Base-by-base conservation (phyloP, 2,113 vertebrate genomes). In the Phalacrocorax carbo region DNA sequence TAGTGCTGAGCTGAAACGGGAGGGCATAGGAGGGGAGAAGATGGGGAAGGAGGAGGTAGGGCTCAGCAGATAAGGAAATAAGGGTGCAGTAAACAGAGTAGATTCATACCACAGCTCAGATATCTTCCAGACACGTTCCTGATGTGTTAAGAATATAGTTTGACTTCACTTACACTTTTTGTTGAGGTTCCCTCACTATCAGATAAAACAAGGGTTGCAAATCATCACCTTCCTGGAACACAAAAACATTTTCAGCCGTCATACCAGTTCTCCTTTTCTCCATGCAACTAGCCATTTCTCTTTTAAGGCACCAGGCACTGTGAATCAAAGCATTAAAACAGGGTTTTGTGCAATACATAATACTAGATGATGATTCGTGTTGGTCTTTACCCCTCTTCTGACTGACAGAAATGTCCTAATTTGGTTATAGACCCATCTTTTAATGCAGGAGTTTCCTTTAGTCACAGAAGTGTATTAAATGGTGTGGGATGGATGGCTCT, bases 131-230 rank as follows among this genome's bases (percentile, higher is more conserved):
- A 13, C 19, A 8, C 20, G 19, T 62, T 86, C 16, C 46, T 44
- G 34, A 7, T 73, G 46, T 4, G 3, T 57, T 70, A 42, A 91
- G 42, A 91, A 80, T 64, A 26, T 86, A 70, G 16, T 52, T 81
- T 89, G 19, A 38, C 21, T 65, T 48, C 36, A 61, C 0, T 1
- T 76, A 12, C 0, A 0, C 2, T 25, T 91, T 78, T 62, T 77
- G 2, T 48, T 88, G 68, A 52, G 9, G 10, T 77, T 92, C 13
- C 2, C 1, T 82, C 30, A 14, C 34, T 60, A 4, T 54, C 30
- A 30, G 11, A 49, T 70, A 70, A 92, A 90, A 44, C 30, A 52
- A 4, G 10, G 11, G 3, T n/a, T 90, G 49, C 18, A 46, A 81
- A 72, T 86, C 42, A 40, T 80, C 49, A 80, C 13, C 30, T 79